Evolutionary conservation across 2,113 vertebrate species (phyloP).

Genomic region (Cygnus buccinator): DNA sequence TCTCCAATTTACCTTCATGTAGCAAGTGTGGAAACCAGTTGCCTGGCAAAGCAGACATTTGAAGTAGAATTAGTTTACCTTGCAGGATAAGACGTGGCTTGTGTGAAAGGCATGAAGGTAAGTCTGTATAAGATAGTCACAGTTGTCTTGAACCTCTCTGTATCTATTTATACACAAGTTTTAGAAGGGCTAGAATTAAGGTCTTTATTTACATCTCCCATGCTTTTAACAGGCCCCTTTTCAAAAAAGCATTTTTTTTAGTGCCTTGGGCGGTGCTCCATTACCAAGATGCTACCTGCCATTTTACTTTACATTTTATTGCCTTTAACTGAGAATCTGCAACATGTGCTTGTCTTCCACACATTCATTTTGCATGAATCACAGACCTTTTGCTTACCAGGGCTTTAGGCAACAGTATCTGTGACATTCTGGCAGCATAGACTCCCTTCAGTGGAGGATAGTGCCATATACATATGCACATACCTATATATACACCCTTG

Average conservation of each 20-base stretch:
- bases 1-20: slow-evolving; percentile 88
- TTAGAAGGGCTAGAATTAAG: not conserved
- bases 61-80: slow-evolving; percentile 19
- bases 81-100: not conserved
- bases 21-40: slow-evolving; percentile 89
- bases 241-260: not conserved
- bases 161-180: not conserved
- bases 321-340: not conserved
- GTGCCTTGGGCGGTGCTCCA: not conserved
- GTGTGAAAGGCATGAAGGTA: not conserved
- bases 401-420: not conserved
- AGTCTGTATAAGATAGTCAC: not conserved
- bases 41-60: slow-evolving; percentile 79
- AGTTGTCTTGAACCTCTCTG: not conserved
- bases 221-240: not conserved
- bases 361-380: not conserved
- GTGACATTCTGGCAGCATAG: not conserved
- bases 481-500: not conserved
- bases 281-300: not conserved
- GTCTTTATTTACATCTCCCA: not conserved
- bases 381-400: not conserved
- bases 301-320: not conserved
- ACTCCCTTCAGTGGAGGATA: not conserved
- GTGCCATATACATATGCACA: rapidly evolving
- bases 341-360: not conserved